Percentiles rank a stretch among this genome's conserved stretches.
phyloP scores from a whole-genome alignment of 2,888 invertebrate species.

The Microctonus aethiopoides region DNA sequence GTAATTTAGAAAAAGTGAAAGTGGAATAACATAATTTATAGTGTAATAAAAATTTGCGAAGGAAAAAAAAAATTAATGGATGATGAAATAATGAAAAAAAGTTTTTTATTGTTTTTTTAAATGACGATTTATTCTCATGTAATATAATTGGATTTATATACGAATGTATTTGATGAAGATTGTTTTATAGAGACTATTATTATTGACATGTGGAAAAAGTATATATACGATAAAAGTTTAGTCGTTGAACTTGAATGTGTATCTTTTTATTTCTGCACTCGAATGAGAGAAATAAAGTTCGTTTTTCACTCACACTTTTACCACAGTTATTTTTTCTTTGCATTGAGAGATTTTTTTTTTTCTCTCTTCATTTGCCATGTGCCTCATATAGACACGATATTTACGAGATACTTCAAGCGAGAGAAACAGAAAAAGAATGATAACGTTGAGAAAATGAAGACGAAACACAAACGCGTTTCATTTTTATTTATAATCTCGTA shows the following conservation, averaged over 20 bases:
- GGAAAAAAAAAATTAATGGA: not conserved
- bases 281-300: too few relatives aligned
- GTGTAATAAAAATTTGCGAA: not conserved
- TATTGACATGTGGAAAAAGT: not conserved
- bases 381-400: slow-evolving; percentile 29
- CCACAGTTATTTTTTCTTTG: not conserved
- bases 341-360: not conserved
- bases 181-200: not conserved
- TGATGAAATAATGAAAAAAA: too few relatives aligned
- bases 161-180: not conserved
- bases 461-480: slow-evolving; percentile 18
- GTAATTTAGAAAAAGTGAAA: slow-evolving; percentile 6
- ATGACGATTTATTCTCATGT: too few relatives aligned
- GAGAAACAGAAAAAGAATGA: not conserved
- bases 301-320: not conserved
- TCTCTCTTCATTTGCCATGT: slow-evolving; percentile 24
- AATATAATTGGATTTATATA: not conserved
- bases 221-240: slow-evolving; percentile 6
- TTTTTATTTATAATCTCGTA: not conserved
- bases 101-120: too few relatives aligned
- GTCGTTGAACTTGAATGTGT: slow-evolving; percentile 24
- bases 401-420: slow-evolving; percentile 28
- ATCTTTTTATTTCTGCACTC: too few relatives aligned
- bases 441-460: too few relatives aligned
- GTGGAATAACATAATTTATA: slow-evolving; percentile 1